Base-by-base conservation (phyloP, 1,140 invertebrate species). In the Ceratoteleas bidentatus region DNA sequence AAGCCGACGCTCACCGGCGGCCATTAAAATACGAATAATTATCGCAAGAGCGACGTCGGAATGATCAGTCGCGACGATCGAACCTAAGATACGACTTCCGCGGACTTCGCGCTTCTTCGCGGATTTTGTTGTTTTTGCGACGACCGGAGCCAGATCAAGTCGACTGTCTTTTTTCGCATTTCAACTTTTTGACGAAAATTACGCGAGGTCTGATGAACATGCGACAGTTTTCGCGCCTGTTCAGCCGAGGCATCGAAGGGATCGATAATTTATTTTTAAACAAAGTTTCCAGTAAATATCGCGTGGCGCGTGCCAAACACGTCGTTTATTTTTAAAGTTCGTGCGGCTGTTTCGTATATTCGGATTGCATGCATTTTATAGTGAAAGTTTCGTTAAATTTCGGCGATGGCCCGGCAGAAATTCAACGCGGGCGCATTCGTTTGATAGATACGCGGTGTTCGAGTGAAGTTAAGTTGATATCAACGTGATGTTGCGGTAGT, bases 11-110 rank as follows among this genome's bases (percentile, higher is more conserved):
- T 87, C 87, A 86, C 86, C 84, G 84, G 61, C 86, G 88, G 79
- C 90, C 90, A 91, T 91, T 91, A 91, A 91, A 91, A 90, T 90
- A 87, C 88, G 90, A 89, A 91, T 91, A 91, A 91, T 91, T 90
- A 91, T 91, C 89, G 89, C 89, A 86, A 90, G 85, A 90, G 88
- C 87, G 86, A 88, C 88, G 86, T 85, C 84, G 82, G 85, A 91
- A 89, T 91, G 90, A 91, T 90, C 89, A 90, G 85, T 88, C 85
- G 81, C 85, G 78, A 84, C 86, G 88, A 91, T 91, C 88, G 86
- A 87, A 88, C 86, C 75, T 89, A 89, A 86, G 88, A 89, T 86
- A 66, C 84, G 15, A 16, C 38, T 65, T 70, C 57, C 40, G 43
- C 24, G 53, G 15, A 61, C 60, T 65, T 75, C 4, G 15, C 50